These are phyloP conservation scores for Candidula unifasciata DNA, from an alignment of 2,888 invertebrate species.

Conservation along the genomic window DNA sequence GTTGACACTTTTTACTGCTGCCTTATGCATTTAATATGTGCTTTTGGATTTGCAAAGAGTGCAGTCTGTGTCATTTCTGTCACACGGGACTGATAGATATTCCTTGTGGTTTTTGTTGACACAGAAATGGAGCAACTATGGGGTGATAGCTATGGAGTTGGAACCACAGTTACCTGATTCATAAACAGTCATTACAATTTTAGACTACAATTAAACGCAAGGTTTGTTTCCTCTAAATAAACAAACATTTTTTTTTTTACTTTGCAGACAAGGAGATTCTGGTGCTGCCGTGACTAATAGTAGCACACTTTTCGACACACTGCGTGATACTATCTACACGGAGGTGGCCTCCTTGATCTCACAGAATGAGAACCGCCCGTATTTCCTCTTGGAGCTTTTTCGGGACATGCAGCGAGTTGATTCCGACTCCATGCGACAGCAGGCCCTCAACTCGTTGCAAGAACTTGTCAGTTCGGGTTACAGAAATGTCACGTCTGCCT, in stretches of 20 bases:
- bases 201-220: too few relatives aligned
- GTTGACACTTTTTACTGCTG: too few relatives aligned
- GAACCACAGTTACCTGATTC: too few relatives aligned
- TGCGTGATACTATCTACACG: slow-evolving; percentile 87
- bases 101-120: too few relatives aligned
- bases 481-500: slow-evolving; percentile 56
- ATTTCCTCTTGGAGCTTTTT: slow-evolving; percentile 83
- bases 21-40: too few relatives aligned
- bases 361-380: slow-evolving; percentile 87
- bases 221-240: too few relatives aligned
- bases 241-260: background rate
- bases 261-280: slow-evolving; percentile 54
- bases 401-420: slow-evolving; percentile 85
- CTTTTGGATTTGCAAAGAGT: too few relatives aligned
- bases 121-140: too few relatives aligned
- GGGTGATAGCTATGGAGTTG: too few relatives aligned
- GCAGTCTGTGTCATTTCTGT: too few relatives aligned
- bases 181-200: too few relatives aligned
- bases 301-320: slow-evolving; percentile 71
- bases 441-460: slow-evolving; percentile 84
- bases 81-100: too few relatives aligned
- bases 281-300: slow-evolving; percentile 64
- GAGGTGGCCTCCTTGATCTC: slow-evolving; percentile 89
- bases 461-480: slow-evolving; percentile 83
- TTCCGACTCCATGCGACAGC: slow-evolving; percentile 84